Evolutionary conservation across 2,797 vertebrate species (phyloP).

Genomic region (Astyanax mexicanus): DNA sequence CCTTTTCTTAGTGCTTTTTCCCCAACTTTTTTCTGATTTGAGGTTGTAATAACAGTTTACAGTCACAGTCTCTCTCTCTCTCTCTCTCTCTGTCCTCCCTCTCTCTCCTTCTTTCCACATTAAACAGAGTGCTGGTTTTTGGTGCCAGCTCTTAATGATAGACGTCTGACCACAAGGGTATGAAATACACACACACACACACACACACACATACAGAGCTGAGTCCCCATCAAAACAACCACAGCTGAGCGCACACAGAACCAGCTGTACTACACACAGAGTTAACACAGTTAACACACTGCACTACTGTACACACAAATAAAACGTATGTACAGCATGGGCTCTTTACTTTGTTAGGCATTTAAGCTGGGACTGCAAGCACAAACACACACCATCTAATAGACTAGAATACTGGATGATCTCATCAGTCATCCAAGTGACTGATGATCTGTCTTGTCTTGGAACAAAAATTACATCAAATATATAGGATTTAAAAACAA

Average conservation of each 20-base stretch:
- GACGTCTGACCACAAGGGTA: constrained; percentile 3
- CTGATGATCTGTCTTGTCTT: too few relatives aligned
- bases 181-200: constrained; percentile 30
- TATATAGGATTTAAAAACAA: too few relatives aligned
- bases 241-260: not conserved
- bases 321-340: not conserved
- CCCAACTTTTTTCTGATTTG: too few relatives aligned
- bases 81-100: not conserved
- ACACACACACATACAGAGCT: constrained; percentile 14
- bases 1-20: too few relatives aligned
- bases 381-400: not conserved
- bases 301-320: constrained; percentile 14
- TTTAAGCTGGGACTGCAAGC: too few relatives aligned
- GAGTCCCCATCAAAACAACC: too few relatives aligned
- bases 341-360: too few relatives aligned
- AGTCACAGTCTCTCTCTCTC: too few relatives aligned
- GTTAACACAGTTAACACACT: constrained; percentile 3
- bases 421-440: too few relatives aligned
- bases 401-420: too few relatives aligned
- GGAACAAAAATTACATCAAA: too few relatives aligned
- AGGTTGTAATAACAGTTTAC: too few relatives aligned
- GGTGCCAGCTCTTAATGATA: constrained; percentile 38
- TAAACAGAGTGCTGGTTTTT: constrained; percentile 20
- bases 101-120: not conserved
- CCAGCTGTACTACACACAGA: not conserved